phyloP scores from a whole-genome alignment of 2,888 invertebrate genomes.

The Busseola fusca region DNA sequence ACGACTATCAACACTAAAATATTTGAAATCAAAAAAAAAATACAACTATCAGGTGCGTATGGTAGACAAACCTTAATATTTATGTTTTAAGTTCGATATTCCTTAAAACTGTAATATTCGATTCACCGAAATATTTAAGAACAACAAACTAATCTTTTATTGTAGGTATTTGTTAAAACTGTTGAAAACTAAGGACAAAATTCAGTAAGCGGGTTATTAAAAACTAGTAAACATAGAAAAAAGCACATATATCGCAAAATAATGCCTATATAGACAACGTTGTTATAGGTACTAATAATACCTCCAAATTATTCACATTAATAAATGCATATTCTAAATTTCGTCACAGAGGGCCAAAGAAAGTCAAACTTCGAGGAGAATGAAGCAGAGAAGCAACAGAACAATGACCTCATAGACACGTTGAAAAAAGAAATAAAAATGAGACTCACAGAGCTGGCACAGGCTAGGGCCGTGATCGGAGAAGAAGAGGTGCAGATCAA shows the following conservation, averaged over 20 bases:
- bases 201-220: background rate
- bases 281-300: background rate
- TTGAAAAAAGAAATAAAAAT: slow-evolving; percentile 93
- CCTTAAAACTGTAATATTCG: background rate
- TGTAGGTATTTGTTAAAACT: background rate
- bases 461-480: slow-evolving; percentile 86
- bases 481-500: slow-evolving; percentile 84
- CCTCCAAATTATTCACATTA: background rate
- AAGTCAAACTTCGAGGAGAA: slow-evolving; percentile 95
- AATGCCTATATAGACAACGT: background rate
- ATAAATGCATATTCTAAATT: slow-evolving; percentile 5
- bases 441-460: slow-evolving; percentile 89
- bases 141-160: background rate
- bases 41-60: slow-evolving; percentile 93
- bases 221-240: background rate
- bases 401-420: slow-evolving; percentile 91
- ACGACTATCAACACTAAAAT: slow-evolving; percentile 93
- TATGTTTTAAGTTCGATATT: background rate
- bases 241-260: background rate
- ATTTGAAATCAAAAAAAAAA: slow-evolving; percentile 95
- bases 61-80: background rate
- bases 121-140: background rate
- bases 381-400: slow-evolving; percentile 92
- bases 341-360: slow-evolving; percentile 93
- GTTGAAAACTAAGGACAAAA: background rate